Base-by-base conservation (phyloP, 1,140 invertebrate species). In the Heliothis virescens region DNA sequence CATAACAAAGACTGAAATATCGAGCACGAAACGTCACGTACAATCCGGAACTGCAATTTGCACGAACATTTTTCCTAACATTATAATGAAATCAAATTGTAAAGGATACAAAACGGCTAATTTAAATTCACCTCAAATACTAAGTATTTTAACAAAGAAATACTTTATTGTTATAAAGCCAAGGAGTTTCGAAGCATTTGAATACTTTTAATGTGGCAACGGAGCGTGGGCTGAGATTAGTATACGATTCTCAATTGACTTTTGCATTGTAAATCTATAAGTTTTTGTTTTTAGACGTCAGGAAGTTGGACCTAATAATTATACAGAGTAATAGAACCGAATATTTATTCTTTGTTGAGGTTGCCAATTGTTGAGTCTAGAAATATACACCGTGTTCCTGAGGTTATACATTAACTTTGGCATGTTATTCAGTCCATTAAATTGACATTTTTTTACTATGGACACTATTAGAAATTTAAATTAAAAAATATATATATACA, bases 141-240 rank as follows among this genome's bases (percentile, higher is more conserved):
- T 65, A 47, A 65, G 60, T 63, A 65, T 53, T 79, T 60, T 71
- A 41, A 73, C 29, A 79, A 79, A 73, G 78, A 65, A 55, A 73
- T 55, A 62, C 69, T 79, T 79, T 55, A 62, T 69, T 79, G 47
- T 55, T 73, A 48, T 48, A 16, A 41, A 13, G 15, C 16, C 12
- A 16, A 65, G 50, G 26, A 47, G 21, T 71, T 62, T 59, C 53
- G 62, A 71, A 79, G 18, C 1, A 53, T 52, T 71, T 11, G 65
- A 59, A 76, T 41, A 60, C 57, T 60, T 60, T 12, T 29, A 29
- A 15, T 60, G 11, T n/a, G 55, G 1, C 5, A 15, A 60, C 16
- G 9, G 55, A 1, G 21, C 57, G 57, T 60, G 26, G 57, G 21
- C 3, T 29, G 57, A 13, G 57, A 26, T 59, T 73, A 21, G 15